Evolutionary conservation across 2,797 vertebrate genomes (phyloP), one percentile per base, ranked within the genome.

Genomic region (Phaenicophaeus curvirostris): DNA sequence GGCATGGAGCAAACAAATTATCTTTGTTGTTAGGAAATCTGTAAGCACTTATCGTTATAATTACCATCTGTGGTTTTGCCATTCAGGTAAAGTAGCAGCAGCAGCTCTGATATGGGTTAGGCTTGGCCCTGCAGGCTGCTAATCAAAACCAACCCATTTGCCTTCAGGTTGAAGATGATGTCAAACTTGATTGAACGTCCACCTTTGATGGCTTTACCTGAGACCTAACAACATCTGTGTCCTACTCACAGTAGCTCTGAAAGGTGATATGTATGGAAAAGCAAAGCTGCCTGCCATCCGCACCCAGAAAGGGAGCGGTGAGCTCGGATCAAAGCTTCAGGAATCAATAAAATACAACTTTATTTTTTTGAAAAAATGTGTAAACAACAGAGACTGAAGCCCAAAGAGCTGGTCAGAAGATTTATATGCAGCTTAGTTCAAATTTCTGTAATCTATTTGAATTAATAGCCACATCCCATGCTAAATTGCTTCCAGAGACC

Each of bases 11-110:
- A 97, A 98, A 98, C 97, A 97, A 97, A 97, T 98, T 98, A 97
- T 97, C 97, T 97, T 97, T 98, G 97, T 97, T 97, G 97, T 97
- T 96, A 96, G 96, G 97, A 98, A 98, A 98, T 98, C 97, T 98
- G 98, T 93, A 98, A 98, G 97, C 97, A 97, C 97, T 98, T 98
- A 98, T 72, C 95, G 59, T 94, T 97, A 97, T 97, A 97, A 97
- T 98, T 98, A 97, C 97, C 98, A 97, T 97, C 95, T 97, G 97
- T 96, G 97, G 93, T 92, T 96, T 72, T 94, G 95, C 95, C 76
- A 91, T 95, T 95, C 97, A 98, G 97, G 98, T 97, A 97, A 97
- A 97, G 92, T 96, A 95, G 97, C 97, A 92, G 58, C 39, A 59
- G 96, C 95, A 91, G 87, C 67, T 8, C 94, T 8, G 89, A 94